Evolutionary conservation across 2,888 invertebrate species (phyloP), one percentile per base, ranked within the genome.

Genomic region (Clitarchus hookeri): DNA sequence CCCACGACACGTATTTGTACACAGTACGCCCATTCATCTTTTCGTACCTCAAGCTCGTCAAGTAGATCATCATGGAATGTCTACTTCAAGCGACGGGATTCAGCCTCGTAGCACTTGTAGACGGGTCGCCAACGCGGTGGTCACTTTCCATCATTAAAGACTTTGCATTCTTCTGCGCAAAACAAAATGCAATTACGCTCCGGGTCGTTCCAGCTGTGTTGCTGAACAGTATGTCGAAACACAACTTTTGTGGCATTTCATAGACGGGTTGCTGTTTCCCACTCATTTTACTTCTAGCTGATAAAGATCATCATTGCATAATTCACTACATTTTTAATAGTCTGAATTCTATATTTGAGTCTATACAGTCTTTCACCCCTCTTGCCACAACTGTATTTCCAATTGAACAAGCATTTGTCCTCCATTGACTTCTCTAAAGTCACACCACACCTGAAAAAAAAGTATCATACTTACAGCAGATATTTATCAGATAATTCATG

Each of bases 181-280:
- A 25, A 78, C 11, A 79, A 36, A 36, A 36, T 36, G 6, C 25
- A 79, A 79, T 79, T n/a, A n/a, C n/a, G n/a, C n/a, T n/a, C n/a
- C 36, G 25, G 9, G 79, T 79, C 13, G 23, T n/a, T n/a, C 0
- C 25, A 79, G 25, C 23, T n/a, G 79, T 26, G 78, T 78, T 79
- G 79, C 27, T 79, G 25, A 79, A 25, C 0, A 26, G 27, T 79
- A 12, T 79, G 23, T 79, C 23, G 79, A 79, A n/a, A n/a, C 79
- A 79, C 79, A 79, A 79, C 79, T 79, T 4, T 0, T 79, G 79
- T 79, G 79, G 79, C 79, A 79, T 79, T 77, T 77, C 25, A 77
- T 25, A 77, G 6, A 0, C 6, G 13, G 12, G 6, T 79, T 23
- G 0, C n/a, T 79, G n/a, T 6, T 79, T 79, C 23, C 0, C 13